These are phyloP conservation scores for Gephyroberyx darwinii DNA, from an alignment of 2,797 vertebrate species.

Conservation along the genomic window DNA sequence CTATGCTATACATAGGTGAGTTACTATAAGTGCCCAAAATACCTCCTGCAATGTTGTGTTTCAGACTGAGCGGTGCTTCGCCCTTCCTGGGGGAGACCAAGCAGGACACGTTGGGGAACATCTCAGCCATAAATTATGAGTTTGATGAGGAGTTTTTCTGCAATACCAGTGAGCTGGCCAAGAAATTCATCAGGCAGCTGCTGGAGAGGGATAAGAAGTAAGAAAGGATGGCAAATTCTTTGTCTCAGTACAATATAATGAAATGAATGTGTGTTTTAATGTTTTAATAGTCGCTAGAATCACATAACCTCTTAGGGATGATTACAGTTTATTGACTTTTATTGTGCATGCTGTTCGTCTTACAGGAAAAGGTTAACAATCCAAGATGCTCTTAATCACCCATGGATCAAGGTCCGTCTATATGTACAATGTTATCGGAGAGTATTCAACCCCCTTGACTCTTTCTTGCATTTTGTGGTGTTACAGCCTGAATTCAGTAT, in stretches of 20 bases:
- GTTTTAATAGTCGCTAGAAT: neutral
- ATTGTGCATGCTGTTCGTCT: constrained; percentile 24
- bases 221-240: constrained; percentile 23
- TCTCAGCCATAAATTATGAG: constrained; percentile 91
- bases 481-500: neutral
- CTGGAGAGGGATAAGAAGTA: constrained; percentile 90
- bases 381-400: constrained; percentile 91
- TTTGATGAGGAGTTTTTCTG: constrained; percentile 97
- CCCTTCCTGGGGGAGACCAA: constrained; percentile 96
- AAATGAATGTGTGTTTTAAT: neutral
- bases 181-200: constrained; percentile 93
- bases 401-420: constrained; percentile 88
- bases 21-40: neutral
- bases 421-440: neutral
- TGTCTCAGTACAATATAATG: neutral
- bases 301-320: neutral
- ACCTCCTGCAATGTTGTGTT: neutral
- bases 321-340: neutral
- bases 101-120: constrained; percentile 94
- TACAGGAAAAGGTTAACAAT: constrained; percentile 92
- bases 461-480: neutral
- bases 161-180: constrained; percentile 92
- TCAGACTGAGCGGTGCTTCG: constrained; percentile 93
- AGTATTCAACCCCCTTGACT: too few relatives aligned
- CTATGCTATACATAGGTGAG: neutral